Evolutionary conservation across 2,888 invertebrate genomes (phyloP).

Genomic region (Cactoblastis cactorum): DNA sequence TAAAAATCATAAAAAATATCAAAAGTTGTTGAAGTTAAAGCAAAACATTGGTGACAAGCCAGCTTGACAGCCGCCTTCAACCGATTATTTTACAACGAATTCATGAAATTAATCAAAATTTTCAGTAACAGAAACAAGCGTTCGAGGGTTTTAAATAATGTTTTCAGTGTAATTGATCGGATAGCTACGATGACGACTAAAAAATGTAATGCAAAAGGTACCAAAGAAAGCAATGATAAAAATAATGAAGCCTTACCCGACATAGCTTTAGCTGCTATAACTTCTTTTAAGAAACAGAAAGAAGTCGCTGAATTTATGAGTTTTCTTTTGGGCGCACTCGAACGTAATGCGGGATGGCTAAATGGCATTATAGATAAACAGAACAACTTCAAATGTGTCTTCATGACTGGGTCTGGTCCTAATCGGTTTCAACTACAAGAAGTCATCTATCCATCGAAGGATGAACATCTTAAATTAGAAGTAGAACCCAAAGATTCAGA

Average conservation of each 20-base stretch:
- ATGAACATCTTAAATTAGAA: constrained; percentile 53
- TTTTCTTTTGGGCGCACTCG: constrained; percentile 54
- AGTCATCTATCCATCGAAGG: constrained; percentile 58
- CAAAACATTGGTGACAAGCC: not conserved
- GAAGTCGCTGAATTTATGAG: constrained; percentile 61
- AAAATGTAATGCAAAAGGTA: constrained; percentile 37
- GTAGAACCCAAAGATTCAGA: constrained; percentile 62
- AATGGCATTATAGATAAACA: constrained; percentile 54
- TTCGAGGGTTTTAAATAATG: constrained; percentile 38
- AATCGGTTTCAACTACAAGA: constrained; percentile 65
- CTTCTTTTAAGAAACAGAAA: constrained; percentile 58
- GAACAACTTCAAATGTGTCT: constrained; percentile 55
- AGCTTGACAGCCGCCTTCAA: not conserved
- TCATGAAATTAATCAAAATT: constrained; percentile 48
- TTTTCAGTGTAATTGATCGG: constrained; percentile 33
- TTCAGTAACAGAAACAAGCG: constrained; percentile 41
- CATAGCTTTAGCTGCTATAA: constrained; percentile 60
- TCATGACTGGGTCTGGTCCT: constrained; percentile 64
- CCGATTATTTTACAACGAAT: not conserved
- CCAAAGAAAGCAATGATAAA: constrained; percentile 33
- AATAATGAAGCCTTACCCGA: constrained; percentile 44
- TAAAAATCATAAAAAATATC: not conserved
- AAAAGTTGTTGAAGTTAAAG: not conserved
- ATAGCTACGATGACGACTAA: constrained; percentile 37
- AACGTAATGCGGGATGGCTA: constrained; percentile 59